Base-by-base conservation (phyloP, 2,113 vertebrate genomes). In the Chrysemys picta region DNA sequence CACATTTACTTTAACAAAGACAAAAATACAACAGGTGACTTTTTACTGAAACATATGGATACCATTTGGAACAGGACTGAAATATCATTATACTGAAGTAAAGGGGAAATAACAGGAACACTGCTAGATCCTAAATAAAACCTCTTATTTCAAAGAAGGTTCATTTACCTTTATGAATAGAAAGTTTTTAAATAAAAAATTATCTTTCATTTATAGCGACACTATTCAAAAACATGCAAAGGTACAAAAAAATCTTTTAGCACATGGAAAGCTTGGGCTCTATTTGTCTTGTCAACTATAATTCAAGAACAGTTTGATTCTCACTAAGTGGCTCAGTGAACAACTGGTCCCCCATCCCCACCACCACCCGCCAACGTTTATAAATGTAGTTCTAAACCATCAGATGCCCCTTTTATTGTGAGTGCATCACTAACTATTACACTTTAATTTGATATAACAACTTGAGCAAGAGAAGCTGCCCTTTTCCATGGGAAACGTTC, bases 281-380 rank as follows among this genome's bases (percentile, higher is more conserved):
- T 87, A 93, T 94, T 91, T 95, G 93, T 95, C 96, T 96, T 96
- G 93, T 96, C 96, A 96, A 96, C 92, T 90, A 93, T 94, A 93
- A 95, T 95, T 94, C 95, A 83, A 85, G 57, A 91, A 92, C 91
- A 78, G 13, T 38, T 72, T 38, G 16, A 72, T n/a, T 19, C 9
- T 72, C 65, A 38, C 65, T 72, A n/a, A 38, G n/a, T 72, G 38
- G n/a, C n/a, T 22, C 65, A 38, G 21, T 72, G n/a, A 72, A 22
- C 19, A 95, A 95, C 93, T 54, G 75, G 90, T 52, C 50, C 13
- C 14, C 13, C 50, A 4, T 89, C 89, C 62, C 42, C 75, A 88
- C 65, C 92, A 62, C 87, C 78, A 53, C 50, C 50, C 13, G 14
- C 14, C 53, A 54, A 54, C 53, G 22, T 90, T 53, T 92, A 69